These are phyloP conservation scores for Speoplatyrhinus poulsoni DNA, from an alignment of 2,113 vertebrate genomes.

Conservation along the genomic window DNA sequence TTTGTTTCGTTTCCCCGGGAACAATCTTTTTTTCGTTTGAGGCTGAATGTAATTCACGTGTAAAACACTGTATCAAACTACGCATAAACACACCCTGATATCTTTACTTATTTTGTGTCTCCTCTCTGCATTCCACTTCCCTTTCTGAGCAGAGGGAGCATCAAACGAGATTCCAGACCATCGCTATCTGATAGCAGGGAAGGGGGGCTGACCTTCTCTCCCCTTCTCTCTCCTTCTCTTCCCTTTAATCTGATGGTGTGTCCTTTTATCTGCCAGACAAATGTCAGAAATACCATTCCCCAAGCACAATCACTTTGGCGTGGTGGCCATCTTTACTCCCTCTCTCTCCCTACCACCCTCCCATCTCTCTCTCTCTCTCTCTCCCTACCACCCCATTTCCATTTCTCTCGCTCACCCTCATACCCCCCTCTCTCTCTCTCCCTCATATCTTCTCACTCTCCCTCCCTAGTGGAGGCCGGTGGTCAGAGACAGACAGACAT, in stretches of 20 bases:
- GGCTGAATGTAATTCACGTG: neutral
- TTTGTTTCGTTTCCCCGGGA: neutral
- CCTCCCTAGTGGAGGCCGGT: constrained; percentile 10
- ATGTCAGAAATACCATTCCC: constrained; percentile 76
- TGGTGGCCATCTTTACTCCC: constrained; percentile 23
- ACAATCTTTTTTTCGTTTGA: neutral
- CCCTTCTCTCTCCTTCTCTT: constrained; percentile 63
- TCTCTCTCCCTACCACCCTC: no score
- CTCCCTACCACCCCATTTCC: no score
- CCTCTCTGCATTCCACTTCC: neutral
- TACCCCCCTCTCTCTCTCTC: no score
- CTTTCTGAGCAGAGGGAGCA: constrained; percentile 26
- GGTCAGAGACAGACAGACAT: constrained; percentile 48
- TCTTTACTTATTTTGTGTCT: constrained; percentile 9
- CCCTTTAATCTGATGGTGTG: constrained; percentile 66
- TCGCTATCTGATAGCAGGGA: constrained; percentile 54
- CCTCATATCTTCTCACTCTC: neutral
- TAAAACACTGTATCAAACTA: neutral
- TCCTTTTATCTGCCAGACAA: constrained; percentile 73
- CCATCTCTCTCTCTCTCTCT: neutral
- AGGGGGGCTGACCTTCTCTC: constrained; percentile 73
- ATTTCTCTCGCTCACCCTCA: no score
- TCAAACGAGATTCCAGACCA: constrained; percentile 61
- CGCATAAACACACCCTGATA: neutral
- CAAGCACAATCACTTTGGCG: constrained; percentile 64